These are phyloP conservation scores for Macaca nemestrina DNA, from an alignment of 2,113 vertebrate species.

Conservation along the genomic window DNA sequence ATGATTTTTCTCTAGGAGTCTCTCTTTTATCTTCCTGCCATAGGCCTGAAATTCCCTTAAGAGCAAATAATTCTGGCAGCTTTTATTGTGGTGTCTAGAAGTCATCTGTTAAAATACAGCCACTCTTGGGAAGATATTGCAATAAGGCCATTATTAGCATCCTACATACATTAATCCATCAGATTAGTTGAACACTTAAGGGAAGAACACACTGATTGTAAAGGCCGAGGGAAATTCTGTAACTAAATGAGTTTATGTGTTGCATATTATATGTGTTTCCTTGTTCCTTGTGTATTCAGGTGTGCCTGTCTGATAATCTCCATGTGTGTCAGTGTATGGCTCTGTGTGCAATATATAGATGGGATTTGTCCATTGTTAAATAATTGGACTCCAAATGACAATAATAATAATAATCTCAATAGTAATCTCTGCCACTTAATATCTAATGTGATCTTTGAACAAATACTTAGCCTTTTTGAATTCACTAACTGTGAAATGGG, in stretches of 20 bases:
- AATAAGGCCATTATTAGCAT: background rate
- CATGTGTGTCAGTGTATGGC: background rate
- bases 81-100: background rate
- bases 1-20: background rate
- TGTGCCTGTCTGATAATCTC: background rate
- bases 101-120: background rate
- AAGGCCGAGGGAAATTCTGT: background rate
- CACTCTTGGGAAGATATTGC: background rate
- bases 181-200: background rate
- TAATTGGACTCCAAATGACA: background rate
- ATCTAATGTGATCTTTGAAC: background rate
- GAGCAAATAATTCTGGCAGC: background rate
- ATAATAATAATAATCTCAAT: background rate
- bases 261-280: background rate
- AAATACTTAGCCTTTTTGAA: background rate
- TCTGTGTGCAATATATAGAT: background rate
- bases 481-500: background rate
- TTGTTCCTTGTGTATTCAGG: background rate
- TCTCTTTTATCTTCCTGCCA: background rate
- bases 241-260: background rate
- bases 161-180: background rate
- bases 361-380: background rate
- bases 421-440: background rate
- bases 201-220: background rate
- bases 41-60: background rate